Conservation (phyloP, 2,113 vertebrate species). For the Sminthopsis crassicaudata region DNA sequence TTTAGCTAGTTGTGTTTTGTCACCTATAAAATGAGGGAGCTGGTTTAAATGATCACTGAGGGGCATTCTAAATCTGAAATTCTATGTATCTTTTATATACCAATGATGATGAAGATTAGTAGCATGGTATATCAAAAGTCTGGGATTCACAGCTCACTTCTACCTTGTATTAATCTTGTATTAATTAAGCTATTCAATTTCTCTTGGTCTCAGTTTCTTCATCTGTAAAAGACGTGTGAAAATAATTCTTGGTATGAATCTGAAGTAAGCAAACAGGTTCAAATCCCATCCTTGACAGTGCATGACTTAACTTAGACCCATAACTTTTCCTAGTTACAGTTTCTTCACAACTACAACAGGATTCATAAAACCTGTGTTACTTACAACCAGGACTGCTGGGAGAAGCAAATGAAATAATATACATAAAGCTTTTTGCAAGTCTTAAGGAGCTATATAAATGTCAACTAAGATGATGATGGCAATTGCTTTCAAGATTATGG, state of each 20-base stretch:
- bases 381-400: background rate
- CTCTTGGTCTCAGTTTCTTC: background rate
- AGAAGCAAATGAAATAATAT: background rate
- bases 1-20: background rate
- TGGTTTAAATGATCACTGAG: background rate
- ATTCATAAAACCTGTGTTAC: background rate
- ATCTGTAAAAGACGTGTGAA: background rate
- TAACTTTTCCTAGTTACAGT: background rate
- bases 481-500: background rate
- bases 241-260: background rate
- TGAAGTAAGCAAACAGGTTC: too few relatives aligned
- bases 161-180: background rate
- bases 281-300: background rate
- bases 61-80: too few relatives aligned
- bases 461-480: background rate
- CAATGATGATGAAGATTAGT: background rate
- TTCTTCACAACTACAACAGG: background rate
- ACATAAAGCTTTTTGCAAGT: background rate
- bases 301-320: background rate
- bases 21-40: background rate
- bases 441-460: background rate
- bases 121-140: background rate
- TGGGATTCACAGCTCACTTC: background rate
- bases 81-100: background rate
- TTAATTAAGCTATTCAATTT: background rate